These are phyloP conservation scores for Diplolepis rosae DNA, from an alignment of 2,888 invertebrate genomes.

Conservation along the genomic window DNA sequence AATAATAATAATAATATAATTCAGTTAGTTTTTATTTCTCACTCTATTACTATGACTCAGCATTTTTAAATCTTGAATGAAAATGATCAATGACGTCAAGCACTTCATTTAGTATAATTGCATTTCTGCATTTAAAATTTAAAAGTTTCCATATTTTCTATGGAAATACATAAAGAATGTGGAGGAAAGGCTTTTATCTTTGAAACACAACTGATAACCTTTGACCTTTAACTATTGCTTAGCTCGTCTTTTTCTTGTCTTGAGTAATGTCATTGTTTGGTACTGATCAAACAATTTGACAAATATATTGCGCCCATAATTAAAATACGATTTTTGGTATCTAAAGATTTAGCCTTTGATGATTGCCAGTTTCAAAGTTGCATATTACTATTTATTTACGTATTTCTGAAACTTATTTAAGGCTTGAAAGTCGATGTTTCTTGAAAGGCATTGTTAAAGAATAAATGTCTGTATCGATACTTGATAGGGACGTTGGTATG, in stretches of 20 bases:
- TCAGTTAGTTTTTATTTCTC: neutral
- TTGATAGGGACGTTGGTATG: neutral
- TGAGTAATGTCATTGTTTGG: neutral
- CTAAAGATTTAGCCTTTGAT: neutral
- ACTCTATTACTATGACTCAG: neutral
- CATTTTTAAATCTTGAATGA: no score
- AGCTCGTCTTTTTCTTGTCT: neutral
- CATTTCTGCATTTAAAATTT: no score
- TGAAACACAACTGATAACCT: neutral
- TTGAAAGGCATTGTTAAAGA: neutral
- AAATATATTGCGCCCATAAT: neutral
- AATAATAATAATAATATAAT: neutral
- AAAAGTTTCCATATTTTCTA: neutral
- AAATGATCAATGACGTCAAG: no score
- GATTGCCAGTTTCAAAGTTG: no score
- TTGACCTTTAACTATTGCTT: neutral
- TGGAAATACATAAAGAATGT: neutral
- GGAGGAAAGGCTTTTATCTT: neutral
- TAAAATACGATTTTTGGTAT: neutral
- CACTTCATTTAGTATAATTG: no score
- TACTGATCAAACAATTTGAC: neutral
- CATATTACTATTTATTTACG: no score
- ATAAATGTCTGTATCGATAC: no score
- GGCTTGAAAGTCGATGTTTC: neutral
- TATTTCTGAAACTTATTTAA: neutral